A percentile compares a stretch with the other conserved stretches of the same genome.
These are phyloP conservation scores for Trachelus troglodyta DNA, from an alignment of 2,888 invertebrate genomes.

Conservation along the genomic window DNA sequence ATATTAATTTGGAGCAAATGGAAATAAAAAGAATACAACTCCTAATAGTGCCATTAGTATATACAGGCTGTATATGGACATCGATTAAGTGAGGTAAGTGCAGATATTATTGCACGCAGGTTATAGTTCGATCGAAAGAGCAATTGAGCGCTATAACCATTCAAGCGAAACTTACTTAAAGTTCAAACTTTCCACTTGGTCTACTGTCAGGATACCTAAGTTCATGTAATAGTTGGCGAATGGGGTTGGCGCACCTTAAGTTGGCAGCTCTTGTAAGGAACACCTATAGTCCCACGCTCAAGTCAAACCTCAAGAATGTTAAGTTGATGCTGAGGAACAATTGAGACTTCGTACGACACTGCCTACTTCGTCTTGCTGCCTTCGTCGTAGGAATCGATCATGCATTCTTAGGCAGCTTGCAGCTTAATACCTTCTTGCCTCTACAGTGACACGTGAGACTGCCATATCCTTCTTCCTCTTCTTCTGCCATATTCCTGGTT, in stretches of 20 bases:
- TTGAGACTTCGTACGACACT: conserved; percentile 24
- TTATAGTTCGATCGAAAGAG: neutral
- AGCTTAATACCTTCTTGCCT: neutral
- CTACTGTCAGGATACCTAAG: neutral
- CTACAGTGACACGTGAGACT: neutral
- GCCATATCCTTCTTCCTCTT: neutral
- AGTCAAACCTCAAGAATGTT: neutral
- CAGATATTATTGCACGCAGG: neutral
- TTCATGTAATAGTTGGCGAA: neutral
- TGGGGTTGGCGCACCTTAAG: neutral
- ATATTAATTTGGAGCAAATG: neutral
- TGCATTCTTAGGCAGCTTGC: conserved; percentile 26
- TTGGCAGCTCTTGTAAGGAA: neutral
- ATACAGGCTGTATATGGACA: neutral
- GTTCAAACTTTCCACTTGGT: neutral
- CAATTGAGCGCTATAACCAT: neutral
- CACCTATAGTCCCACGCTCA: neutral
- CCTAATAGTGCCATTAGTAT: neutral
- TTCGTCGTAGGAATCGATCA: conserved; percentile 35
- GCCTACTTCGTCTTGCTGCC: conserved; percentile 36
- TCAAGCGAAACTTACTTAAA: neutral
- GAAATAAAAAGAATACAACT: neutral
- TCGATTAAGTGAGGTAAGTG: neutral
- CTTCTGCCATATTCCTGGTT: neutral
- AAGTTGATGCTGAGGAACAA: conserved; percentile 24